Evolutionary conservation across 2,113 vertebrate genomes (phyloP), one percentile per base, ranked within the genome.

Genomic region (Pterocles gutturalis): DNA sequence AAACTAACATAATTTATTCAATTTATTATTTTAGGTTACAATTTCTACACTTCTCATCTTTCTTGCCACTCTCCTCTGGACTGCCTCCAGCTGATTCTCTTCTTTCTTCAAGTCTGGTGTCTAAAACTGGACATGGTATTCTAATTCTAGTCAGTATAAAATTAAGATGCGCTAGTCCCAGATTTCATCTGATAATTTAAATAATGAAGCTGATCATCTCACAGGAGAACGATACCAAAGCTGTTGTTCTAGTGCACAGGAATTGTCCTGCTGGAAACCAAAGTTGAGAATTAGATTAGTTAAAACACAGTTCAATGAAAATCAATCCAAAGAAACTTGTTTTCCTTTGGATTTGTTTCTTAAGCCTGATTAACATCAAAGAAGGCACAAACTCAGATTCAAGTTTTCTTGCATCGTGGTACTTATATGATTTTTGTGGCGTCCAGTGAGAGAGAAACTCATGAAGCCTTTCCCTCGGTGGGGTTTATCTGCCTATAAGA

Each of bases 121-220:
- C 77, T 96, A 89, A 83, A 95, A 78, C 72, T 64, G 86, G 55
- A 81, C 65, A 84, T 67, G 29, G 33, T 60, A 45, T 82, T 95
- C 69, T 72, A 76, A 89, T 82, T 87, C 38, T 38, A 38, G 38
- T 38, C 61, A 85, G 38, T 60, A 79, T 38, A 72, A 96, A 95
- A 94, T 82, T 60, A 93, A 67, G 73, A 81, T 79, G 89, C 96
- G 26, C 53, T 91, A 82, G 45, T 76, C 54, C 45, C 48, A 83
- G 61, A 83, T 87, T 91, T 96, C 53, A 82, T 76, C 65, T 70
- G 78, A 67, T 91, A 79, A 87, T 89, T 94, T 89, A 91, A 94
- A 71, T 87, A 91, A 89, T 18, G 57, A 93, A 95, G 41, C 13
- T 85, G 70, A 93, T 87, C 5, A 78, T 67, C 62, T 87, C 73